These are phyloP conservation scores for Orchesella cincta DNA, from an alignment of 1,140 invertebrate species.

Conservation along the genomic window DNA sequence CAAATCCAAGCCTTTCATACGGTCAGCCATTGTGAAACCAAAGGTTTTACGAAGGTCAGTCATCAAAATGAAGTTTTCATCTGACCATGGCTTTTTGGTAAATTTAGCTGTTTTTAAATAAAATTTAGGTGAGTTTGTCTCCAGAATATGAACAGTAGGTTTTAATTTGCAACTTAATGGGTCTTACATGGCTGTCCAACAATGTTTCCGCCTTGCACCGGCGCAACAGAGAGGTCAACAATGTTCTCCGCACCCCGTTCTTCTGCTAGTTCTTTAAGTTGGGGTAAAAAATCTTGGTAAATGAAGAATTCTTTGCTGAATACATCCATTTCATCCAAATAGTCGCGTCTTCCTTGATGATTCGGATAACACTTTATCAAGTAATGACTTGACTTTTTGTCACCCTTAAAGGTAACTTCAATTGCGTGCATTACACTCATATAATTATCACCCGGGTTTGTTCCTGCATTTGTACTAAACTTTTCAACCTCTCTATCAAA, in stretches of 20 bases:
- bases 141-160: too few species aligned
- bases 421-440: slow-evolving; percentile 57
- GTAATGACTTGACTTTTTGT: neutral
- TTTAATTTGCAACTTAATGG: too few species aligned
- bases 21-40: slow-evolving; percentile 62
- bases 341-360: slow-evolving; percentile 34
- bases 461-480: slow-evolving; percentile 54
- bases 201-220: slow-evolving; percentile 4
- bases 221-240: slow-evolving; percentile 3
- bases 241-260: neutral
- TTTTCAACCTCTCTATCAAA: slow-evolving; percentile 51
- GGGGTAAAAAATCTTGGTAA: slow-evolving; percentile 34
- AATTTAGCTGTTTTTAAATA: too few species aligned
- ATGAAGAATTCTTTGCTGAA: slow-evolving; percentile 41
- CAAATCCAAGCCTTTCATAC: slow-evolving; percentile 60
- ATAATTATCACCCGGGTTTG: slow-evolving; percentile 59
- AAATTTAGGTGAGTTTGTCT: too few species aligned
- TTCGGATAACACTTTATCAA: slow-evolving; percentile 42
- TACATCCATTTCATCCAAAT: slow-evolving; percentile 34
- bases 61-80: slow-evolving; percentile 67
- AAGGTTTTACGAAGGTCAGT: slow-evolving; percentile 62
- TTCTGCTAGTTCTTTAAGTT: slow-evolving; percentile 16
- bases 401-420: slow-evolving; percentile 30
- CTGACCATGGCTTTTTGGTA: neutral
- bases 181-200: too few species aligned